Base-by-base conservation (phyloP, 37 sponge, comb jelly and placozoan species). In the Diacarnus erythraeanus region DNA sequence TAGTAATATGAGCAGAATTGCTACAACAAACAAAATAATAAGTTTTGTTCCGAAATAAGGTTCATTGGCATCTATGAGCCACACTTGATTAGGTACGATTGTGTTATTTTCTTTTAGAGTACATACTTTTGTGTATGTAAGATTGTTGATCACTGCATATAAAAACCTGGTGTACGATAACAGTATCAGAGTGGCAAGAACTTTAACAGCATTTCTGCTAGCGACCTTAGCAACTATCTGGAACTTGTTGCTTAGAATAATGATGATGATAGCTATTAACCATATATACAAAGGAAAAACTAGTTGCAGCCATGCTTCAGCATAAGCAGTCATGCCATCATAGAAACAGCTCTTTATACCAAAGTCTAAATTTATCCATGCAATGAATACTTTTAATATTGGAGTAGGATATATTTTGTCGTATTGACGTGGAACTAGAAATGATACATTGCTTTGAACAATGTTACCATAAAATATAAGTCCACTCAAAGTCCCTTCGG, bases 111-210 rank as follows among this genome's bases (percentile, higher is more conserved):
- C n/a, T n/a, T n/a, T n/a, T n/a, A n/a, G n/a, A n/a, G n/a, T n/a
- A n/a, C n/a, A n/a, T 41, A 77, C 9, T 37, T 23, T 10, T 17
- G 65, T 61, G 26, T 4, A 77, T 12, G 77, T 21, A 5, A 77
- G 65, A 64, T 29, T 4, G 9, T 4, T 22, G 25, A 78, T 40
- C 42, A 77, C 37, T 4, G 51, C 42, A 8, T 33, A 25, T 2
- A 78, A 44, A 20, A 85, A 23, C 33, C 78, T 85, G 34, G 63
- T 61, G 60, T 85, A 85, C 36, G 79, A 85, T 26, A 85, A 51
- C 8, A 73, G 66, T 1, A 85, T 18, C 3, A 85, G 74, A 27
- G 86, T 78, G 18, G 79, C 63, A 27, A 85, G 57, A 1, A 85
- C 79, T 31, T 78, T 54, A 2, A 85, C 79, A 59, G 75, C 44